Conservation (phyloP, 2,888 invertebrate species). For the Antheraea assamensis region DNA sequence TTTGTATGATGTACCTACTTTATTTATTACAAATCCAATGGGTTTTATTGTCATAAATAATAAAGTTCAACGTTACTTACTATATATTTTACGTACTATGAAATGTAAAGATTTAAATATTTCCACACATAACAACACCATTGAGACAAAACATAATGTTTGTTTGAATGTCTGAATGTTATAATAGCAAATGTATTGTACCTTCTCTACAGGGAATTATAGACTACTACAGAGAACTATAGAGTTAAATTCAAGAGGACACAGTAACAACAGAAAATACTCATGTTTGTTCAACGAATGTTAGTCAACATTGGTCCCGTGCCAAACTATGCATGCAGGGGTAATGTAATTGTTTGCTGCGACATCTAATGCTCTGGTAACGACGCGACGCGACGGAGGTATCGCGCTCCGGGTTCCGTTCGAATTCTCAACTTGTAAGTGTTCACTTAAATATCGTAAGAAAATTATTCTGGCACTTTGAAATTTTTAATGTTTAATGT, state of each 20-base stretch:
- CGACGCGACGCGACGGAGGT: constrained; percentile 40
- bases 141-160: not conserved
- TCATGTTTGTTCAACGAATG: constrained; percentile 61
- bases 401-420: constrained; percentile 43
- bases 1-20: not conserved
- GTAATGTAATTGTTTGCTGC: constrained; percentile 68
- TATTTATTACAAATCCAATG: not conserved
- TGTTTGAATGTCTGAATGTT: not conserved
- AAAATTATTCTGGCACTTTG: constrained; percentile 29
- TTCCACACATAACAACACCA: not conserved
- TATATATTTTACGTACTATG: not conserved
- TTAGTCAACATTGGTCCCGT: constrained; percentile 63
- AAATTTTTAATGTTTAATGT: constrained; percentile 5
- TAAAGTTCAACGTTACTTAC: not conserved
- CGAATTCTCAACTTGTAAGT: constrained; percentile 33
- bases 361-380: constrained; percentile 62
- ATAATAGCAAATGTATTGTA: not conserved
- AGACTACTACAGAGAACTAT: constrained; percentile 47
- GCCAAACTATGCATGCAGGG: constrained; percentile 70
- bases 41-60: too few relatives aligned
- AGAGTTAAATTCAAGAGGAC: constrained; percentile 58
- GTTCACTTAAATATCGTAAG: constrained; percentile 34
- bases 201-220: too few relatives aligned
- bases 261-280: constrained; percentile 68
- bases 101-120: not conserved